Base-by-base conservation (phyloP, 2,888 invertebrate species). In the Cheilosia variabilis region DNA sequence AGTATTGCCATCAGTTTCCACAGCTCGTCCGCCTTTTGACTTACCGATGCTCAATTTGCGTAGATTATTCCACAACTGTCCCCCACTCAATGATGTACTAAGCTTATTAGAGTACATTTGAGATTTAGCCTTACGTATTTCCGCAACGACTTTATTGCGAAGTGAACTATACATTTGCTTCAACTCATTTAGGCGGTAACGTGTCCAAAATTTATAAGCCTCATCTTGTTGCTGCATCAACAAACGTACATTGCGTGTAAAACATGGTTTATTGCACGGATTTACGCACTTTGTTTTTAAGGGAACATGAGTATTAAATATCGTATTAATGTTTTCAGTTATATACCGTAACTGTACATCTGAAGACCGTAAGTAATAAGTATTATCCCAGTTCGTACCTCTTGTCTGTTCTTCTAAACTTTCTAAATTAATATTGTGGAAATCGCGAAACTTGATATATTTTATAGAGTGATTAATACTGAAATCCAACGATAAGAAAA, bases 111-210 rank as follows among this genome's bases (percentile, higher is more conserved):
- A 62, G 4, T 62, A 63, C 27, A 45, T 13, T 34, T 27, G 5
- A 27, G 34, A 58, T 69, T 50, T 69, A 9, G 17, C 69, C 17
- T 43, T 24, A 13, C 53, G 66, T 41, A 53, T 66, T 22, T 55
- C 4, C n/a, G 41, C 43, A 27, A 60, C 27, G 2, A 71, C 58
- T 60, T 34, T 71, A 50, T 71, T 71, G n/a, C n/a, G 71, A 24
- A 71, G 50, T 50, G 50, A 24, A 50, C 37, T 60, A 37, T 50
- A 60, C 37, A 7, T 19, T 22, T 22, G 58, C 15, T 43, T 45
- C 10, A 71, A 19, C 37, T 58, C 58, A 22, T 31, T 52, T 22
- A 60, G 24, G 19, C 58, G 34, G 50, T 58, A 71, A n/a, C 58
- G 50, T 47, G 52, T 52, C 52, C 71, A 71, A 13, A 2, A 22